Percentiles rank a stretch among this genome's conserved stretches.
Conservation (phyloP, 2,113 vertebrate species). For the Notarius lentiginosus region DNA sequence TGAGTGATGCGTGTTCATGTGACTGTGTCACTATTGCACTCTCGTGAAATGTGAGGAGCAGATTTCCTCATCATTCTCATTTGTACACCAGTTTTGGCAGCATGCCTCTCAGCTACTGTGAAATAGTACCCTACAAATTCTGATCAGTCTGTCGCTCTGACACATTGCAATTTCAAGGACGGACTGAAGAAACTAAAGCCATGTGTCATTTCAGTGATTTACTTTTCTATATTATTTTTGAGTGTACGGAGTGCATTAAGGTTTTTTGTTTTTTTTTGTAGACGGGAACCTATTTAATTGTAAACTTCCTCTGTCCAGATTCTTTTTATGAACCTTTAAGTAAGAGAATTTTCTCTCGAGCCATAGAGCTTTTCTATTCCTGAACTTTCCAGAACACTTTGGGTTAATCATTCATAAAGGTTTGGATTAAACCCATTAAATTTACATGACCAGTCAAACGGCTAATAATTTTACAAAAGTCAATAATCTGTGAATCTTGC, state of each 20-base stretch:
- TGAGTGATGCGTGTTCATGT: not conserved
- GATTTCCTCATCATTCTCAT: not conserved
- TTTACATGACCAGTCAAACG: not conserved
- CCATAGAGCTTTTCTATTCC: no score
- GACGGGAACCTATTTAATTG: not conserved
- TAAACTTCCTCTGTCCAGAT: not conserved
- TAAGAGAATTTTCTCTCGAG: no score
- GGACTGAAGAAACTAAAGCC: not conserved
- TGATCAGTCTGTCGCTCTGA: not conserved
- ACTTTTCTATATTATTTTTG: not conserved
- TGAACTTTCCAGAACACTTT: not conserved
- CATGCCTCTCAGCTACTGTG: not conserved
- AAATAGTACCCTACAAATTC: constrained; percentile 2
- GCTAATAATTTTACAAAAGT: not conserved
- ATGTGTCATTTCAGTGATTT: not conserved
- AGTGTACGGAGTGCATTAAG: not conserved
- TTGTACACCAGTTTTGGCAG: constrained; percentile 4
- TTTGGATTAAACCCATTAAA: not conserved
- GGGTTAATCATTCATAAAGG: not conserved
- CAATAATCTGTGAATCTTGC: not conserved
- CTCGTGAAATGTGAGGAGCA: not conserved
- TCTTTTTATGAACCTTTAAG: not conserved
- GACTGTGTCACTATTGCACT: not conserved
- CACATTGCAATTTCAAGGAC: not conserved
- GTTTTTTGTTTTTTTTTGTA: not conserved